phyloP scores from a whole-genome alignment of 2,888 invertebrate species.

The Pyrochroa serraticornis region DNA sequence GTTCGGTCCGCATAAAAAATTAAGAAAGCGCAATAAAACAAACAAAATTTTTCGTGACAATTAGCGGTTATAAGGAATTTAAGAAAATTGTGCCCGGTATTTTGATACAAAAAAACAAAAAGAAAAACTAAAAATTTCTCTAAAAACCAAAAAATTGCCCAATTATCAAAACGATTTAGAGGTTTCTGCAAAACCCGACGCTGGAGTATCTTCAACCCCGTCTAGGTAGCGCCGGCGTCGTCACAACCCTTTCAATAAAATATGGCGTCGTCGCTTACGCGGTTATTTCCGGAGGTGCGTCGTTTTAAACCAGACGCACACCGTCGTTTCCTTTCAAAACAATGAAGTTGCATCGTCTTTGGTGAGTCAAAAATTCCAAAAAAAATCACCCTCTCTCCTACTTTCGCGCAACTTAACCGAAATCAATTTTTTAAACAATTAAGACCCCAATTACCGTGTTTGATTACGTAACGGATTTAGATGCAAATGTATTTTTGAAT shows the following conservation, averaged over 20 bases:
- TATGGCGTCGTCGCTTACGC: conserved; percentile 40
- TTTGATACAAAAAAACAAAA: too few species aligned
- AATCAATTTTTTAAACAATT: not conserved
- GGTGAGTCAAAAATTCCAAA: conserved; percentile 10
- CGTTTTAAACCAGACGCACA: conserved; percentile 37
- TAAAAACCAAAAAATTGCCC: too few species aligned
- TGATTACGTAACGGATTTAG: conserved; percentile 12
- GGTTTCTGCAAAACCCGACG: too few species aligned
- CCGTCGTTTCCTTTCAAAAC: conserved; percentile 23
- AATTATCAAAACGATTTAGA: too few species aligned
- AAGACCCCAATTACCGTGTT: not conserved
- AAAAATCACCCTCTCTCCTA: too few species aligned
- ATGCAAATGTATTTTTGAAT: conserved; percentile 8
- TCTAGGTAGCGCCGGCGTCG: conserved; percentile 5
- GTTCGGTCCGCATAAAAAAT: too few species aligned
- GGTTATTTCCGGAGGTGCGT: conserved; percentile 41
- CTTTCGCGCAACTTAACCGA: too few species aligned
- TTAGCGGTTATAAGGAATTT: too few species aligned
- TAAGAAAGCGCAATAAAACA: too few species aligned
- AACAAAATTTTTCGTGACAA: too few species aligned
- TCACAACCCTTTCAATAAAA: conserved; percentile 22
- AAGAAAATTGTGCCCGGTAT: too few species aligned
- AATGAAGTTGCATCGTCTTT: conserved; percentile 17
- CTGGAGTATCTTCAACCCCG: not conserved
- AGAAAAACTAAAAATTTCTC: too few species aligned